phyloP scores from a whole-genome alignment of 2,113 vertebrate genomes.

The Corapipo altera region DNA sequence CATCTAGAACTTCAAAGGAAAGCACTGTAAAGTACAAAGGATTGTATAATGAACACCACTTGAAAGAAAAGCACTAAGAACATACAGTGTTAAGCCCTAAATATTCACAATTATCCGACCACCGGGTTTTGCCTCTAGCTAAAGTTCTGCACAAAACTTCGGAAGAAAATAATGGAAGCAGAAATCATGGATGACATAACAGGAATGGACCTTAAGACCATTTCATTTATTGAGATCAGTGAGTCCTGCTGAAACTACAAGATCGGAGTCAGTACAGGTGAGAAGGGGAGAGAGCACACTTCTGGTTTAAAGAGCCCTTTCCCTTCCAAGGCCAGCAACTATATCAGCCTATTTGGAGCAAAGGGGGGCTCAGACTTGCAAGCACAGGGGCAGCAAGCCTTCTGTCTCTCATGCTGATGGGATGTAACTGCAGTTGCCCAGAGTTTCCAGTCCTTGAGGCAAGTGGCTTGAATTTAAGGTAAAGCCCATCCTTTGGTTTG shows the following conservation, averaged over 20 bases:
- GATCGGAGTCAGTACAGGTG: neutral
- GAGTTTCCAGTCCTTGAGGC: neutral
- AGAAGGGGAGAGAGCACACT: neutral
- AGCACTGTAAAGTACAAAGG: neutral
- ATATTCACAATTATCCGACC: neutral
- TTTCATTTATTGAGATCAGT: neutral
- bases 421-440: neutral
- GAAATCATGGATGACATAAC: neutral
- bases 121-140: neutral
- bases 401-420: neutral
- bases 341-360: neutral
- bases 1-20: neutral
- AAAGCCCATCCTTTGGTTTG: neutral
- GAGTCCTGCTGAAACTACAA: neutral
- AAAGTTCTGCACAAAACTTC: neutral
- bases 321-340: neutral
- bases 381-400: neutral
- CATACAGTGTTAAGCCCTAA: neutral
- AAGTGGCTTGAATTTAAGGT: neutral
- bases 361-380: neutral
- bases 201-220: neutral
- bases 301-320: neutral
- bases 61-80: neutral
- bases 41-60: neutral
- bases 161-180: neutral